A percentile compares a stretch with the other conserved stretches of the same genome.
Conservation (phyloP, 64 coral and sea anemone species). For the Trachythela sp. region DNA sequence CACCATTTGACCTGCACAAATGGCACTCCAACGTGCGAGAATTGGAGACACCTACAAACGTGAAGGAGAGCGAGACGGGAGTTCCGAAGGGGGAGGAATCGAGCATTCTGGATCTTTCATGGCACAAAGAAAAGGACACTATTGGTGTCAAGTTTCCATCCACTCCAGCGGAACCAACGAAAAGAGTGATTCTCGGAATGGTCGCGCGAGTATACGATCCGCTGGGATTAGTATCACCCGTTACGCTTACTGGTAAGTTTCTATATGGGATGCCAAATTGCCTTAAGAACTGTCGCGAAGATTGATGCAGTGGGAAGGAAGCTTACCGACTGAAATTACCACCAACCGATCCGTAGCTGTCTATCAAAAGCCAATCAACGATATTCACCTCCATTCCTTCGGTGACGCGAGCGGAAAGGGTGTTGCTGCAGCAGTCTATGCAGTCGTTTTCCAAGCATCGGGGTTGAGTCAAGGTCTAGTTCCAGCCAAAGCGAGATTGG, state of each 20-base stretch:
- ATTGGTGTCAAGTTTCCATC: not conserved
- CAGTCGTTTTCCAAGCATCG: slow-evolving; percentile 28
- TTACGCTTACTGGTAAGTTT: not conserved
- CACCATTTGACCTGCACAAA: not conserved
- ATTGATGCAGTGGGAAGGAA: slow-evolving; percentile 6
- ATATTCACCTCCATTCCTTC: slow-evolving; percentile 32
- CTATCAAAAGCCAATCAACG: not conserved
- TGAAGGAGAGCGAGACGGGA: not conserved
- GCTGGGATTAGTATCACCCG: not conserved
- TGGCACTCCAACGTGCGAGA: not conserved
- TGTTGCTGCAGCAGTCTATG: slow-evolving; percentile 18
- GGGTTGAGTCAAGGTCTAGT: slow-evolving; percentile 25
- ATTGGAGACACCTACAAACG: not conserved
- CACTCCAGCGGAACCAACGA: not conserved
- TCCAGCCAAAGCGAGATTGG: slow-evolving; percentile 26
- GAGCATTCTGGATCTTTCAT: not conserved
- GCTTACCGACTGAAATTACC: not conserved
- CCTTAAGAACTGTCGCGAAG: not conserved
- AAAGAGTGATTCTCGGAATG: not conserved
- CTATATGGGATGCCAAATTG: slow-evolving; percentile 32
- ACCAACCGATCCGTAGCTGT: not conserved
- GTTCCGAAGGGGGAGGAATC: not conserved
- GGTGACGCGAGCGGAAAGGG: slow-evolving; percentile 15
- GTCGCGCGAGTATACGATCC: not conserved
- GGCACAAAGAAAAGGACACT: not conserved